These are phyloP conservation scores for Meiosimyza platycephala DNA, from an alignment of 2,888 invertebrate genomes.

Conservation along the genomic window DNA sequence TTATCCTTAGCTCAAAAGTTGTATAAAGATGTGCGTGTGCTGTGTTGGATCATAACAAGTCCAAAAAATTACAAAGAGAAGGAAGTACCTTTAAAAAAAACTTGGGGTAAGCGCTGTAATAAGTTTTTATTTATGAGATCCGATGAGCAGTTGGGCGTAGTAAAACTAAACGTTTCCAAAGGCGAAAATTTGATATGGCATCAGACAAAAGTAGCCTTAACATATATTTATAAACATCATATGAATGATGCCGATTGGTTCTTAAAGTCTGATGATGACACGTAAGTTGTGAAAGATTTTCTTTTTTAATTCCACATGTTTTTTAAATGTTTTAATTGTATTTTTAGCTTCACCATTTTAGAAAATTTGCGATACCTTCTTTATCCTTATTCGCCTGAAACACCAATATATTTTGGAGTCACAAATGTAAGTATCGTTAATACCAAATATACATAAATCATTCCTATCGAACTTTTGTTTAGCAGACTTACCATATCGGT, in stretches of 20 bases:
- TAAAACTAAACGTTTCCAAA: constrained; percentile 86
- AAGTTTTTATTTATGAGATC: constrained; percentile 89
- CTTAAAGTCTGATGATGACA: constrained; percentile 98
- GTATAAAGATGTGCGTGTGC: constrained; percentile 81
- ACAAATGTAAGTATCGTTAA: constrained; percentile 82
- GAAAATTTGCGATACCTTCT: constrained; percentile 95
- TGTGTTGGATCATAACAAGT: constrained; percentile 98
- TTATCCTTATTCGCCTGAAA: constrained; percentile 76
- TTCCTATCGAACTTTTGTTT: neutral
- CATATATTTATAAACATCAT: constrained; percentile 86
- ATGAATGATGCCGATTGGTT: constrained; percentile 94
- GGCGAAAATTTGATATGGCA: constrained; percentile 94
- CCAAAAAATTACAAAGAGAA: constrained; percentile 89
- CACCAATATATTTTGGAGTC: constrained; percentile 88
- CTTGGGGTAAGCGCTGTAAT: constrained; percentile 95
- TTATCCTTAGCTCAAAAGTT: constrained; percentile 73
- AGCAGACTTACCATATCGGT: too few species aligned
- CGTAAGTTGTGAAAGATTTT: constrained; percentile 74
- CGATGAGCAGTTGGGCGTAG: constrained; percentile 76
- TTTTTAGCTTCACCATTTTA: constrained; percentile 85
- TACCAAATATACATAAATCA: constrained; percentile 64
- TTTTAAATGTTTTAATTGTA: constrained; percentile 46
- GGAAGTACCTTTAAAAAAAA: constrained; percentile 92
- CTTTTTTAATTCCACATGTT: too few species aligned
- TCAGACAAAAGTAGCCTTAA: constrained; percentile 95